Evolutionary conservation across 2,113 vertebrate genomes (phyloP).

Genomic region (Hydropotes inermis): DNA sequence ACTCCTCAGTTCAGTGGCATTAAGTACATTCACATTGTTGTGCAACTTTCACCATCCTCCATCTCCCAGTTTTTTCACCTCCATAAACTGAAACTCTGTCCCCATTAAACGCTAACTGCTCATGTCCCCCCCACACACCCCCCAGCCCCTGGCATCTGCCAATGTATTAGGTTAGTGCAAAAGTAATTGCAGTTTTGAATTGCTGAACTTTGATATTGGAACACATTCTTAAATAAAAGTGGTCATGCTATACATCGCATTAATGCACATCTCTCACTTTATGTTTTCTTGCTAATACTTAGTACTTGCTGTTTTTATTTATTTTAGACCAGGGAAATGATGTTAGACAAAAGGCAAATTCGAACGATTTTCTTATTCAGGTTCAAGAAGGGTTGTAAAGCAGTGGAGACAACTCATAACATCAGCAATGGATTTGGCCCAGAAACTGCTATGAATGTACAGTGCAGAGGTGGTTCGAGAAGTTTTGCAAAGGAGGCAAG

Average conservation of each 20-base stretch:
- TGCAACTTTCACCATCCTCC: neutral
- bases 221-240: neutral
- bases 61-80: neutral
- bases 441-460: neutral
- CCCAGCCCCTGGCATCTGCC: neutral
- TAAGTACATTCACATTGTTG: neutral
- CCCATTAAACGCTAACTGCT: neutral
- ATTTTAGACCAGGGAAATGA: neutral
- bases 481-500: neutral
- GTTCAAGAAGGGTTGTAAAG: neutral
- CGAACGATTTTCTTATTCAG: neutral
- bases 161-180: neutral
- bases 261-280: neutral
- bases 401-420: neutral
- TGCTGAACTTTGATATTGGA: neutral
- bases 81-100: neutral
- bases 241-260: neutral
- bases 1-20: neutral
- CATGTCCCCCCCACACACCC: fast-evolving
- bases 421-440: neutral
- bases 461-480: neutral
- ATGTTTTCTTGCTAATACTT: neutral
- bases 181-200: neutral
- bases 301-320: neutral
- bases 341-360: neutral